Percentiles rank a stretch among this genome's conserved stretches.
phyloP scores from a whole-genome alignment of 2,113 vertebrate genomes.

The Gambusia affinis region DNA sequence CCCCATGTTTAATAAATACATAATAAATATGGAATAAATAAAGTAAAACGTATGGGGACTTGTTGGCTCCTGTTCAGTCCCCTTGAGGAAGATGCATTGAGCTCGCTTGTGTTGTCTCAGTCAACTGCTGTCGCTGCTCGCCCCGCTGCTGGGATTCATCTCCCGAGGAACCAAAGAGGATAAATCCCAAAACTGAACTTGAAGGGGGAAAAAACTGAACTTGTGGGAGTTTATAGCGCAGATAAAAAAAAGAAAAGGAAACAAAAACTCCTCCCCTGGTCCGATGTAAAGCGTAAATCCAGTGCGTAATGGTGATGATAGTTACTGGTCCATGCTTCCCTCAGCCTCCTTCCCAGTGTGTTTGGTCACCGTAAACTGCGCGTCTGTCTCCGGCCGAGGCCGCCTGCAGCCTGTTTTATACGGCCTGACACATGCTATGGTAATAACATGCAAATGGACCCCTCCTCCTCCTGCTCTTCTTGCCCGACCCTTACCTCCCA shows the following conservation, averaged over 20 bases:
- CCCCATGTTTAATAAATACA: constrained; percentile 86
- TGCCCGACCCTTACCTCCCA: constrained; percentile 88
- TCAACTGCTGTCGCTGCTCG: constrained; percentile 64
- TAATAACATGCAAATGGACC: constrained; percentile 97
- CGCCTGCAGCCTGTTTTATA: constrained; percentile 91
- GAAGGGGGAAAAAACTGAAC: background rate
- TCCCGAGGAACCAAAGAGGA: constrained; percentile 43
- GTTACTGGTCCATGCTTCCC: constrained; percentile 74
- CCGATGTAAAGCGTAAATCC: constrained; percentile 70
- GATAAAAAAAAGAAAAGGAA: background rate
- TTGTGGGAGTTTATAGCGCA: background rate
- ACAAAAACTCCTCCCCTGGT: constrained; percentile 35
- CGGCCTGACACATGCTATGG: constrained; percentile 89
- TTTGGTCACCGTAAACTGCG: constrained; percentile 78
- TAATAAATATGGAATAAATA: constrained; percentile 77
- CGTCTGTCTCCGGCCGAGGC: constrained; percentile 81
- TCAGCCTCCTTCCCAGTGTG: constrained; percentile 57
- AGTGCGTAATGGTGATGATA: constrained; percentile 42
- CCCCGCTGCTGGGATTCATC: constrained; percentile 71
- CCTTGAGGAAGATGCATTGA: constrained; percentile 73
- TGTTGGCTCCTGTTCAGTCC: constrained; percentile 65
- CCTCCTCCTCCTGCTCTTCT: constrained; percentile 78
- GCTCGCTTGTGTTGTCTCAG: constrained; percentile 60
- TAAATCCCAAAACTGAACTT: constrained; percentile 54
- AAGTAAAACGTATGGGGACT: constrained; percentile 49